These are phyloP conservation scores for Chaetops frenatus DNA, from an alignment of 2,113 vertebrate species.

Conservation along the genomic window DNA sequence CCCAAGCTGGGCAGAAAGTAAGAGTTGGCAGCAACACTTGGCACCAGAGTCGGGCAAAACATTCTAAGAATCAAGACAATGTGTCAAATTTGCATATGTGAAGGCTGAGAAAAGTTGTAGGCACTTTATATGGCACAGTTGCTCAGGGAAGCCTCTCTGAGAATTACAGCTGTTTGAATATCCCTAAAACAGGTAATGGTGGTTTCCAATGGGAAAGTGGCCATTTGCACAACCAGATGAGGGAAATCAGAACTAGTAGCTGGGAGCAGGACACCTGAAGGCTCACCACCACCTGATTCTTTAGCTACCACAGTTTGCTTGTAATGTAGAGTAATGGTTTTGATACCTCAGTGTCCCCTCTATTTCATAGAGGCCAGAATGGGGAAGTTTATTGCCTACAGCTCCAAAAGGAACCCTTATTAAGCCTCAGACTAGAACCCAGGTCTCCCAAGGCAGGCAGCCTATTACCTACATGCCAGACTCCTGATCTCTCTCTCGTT, in stretches of 20 bases:
- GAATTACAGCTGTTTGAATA: not conserved
- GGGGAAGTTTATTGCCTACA: not conserved
- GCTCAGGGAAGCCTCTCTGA: not conserved
- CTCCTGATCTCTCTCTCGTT: not conserved
- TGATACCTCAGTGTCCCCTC: not conserved
- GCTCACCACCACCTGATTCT: not conserved
- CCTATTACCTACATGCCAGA: not conserved
- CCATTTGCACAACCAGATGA: not conserved
- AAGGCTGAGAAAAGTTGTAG: not conserved
- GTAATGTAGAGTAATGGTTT: not conserved
- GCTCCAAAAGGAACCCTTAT: not conserved
- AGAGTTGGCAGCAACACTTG: not conserved
- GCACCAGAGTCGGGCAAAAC: not conserved
- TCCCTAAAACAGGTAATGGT: not conserved
- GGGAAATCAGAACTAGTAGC: not conserved
- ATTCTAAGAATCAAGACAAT: constrained; percentile 2
- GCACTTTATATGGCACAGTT: not conserved
- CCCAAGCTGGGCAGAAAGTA: not conserved
- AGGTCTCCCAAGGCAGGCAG: not conserved
- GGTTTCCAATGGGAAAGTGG: not conserved
- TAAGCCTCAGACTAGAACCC: not conserved
- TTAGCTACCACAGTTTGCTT: not conserved
- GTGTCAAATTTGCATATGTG: not conserved
- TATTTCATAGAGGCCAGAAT: not conserved
- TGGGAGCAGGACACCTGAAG: not conserved